Evolutionary conservation across 2,113 vertebrate genomes (phyloP).

Genomic region (Erythrocercus mccallii): DNA sequence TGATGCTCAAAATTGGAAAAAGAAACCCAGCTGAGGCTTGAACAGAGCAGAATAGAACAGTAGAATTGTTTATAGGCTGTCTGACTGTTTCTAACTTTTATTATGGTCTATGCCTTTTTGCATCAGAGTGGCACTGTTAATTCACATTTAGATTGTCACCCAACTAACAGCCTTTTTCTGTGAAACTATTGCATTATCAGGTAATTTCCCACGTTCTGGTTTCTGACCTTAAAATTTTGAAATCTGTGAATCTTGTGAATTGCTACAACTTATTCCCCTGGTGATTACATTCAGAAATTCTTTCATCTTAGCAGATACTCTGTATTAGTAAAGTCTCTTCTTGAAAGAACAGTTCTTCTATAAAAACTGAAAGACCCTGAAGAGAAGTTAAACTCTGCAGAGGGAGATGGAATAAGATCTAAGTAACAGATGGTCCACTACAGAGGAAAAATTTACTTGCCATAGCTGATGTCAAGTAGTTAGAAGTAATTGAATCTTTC

Average conservation of each 20-base stretch:
- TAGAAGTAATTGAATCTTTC: not conserved
- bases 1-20: slow-evolving; percentile 9
- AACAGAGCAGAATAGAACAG: not conserved
- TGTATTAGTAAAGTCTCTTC: not conserved
- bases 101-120: not conserved
- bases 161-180: not conserved
- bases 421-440: not conserved
- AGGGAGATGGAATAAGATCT: not conserved
- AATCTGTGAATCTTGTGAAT: not conserved
- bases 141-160: not conserved
- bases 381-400: not conserved
- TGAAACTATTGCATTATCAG: not conserved
- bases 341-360: not conserved
- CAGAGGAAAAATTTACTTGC: not conserved
- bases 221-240: not conserved
- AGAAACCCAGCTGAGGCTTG: slow-evolving; percentile 12
- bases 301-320: not conserved
- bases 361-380: not conserved
- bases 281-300: not conserved
- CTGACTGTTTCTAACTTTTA: not conserved
- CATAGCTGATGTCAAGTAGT: not conserved
- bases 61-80: not conserved
- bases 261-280: not conserved
- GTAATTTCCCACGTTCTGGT: not conserved
- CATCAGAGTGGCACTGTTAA: not conserved